These are phyloP conservation scores for Helobdella robusta DNA, from an alignment of 2,888 invertebrate genomes.

Conservation along the genomic window DNA sequence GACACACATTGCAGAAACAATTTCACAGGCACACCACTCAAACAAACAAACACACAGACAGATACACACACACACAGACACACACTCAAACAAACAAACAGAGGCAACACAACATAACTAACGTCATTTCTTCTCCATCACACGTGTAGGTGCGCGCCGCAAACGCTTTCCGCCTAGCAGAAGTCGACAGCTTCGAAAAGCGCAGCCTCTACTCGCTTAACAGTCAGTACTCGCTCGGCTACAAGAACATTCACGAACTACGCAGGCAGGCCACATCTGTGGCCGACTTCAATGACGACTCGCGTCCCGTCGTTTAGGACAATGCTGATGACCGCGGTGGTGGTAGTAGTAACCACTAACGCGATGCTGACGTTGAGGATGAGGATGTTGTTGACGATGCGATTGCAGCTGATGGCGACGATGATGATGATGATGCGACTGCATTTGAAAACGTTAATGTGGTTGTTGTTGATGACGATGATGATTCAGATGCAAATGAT, in stretches of 20 bases:
- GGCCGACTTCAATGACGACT: conserved; percentile 14
- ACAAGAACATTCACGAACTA: conserved; percentile 38
- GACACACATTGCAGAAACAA: no score
- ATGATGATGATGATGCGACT: no score
- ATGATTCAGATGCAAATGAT: no score
- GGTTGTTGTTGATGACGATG: no score
- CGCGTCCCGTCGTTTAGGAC: background rate
- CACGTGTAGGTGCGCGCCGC: conserved; percentile 86
- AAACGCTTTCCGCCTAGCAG: conserved; percentile 99
- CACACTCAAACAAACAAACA: no score
- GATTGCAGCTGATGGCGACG: no score
- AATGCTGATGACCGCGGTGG: no score
- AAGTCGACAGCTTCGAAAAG: conserved; percentile 72
- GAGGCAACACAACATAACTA: background rate
- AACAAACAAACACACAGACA: background rate
- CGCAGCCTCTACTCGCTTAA: conserved; percentile 47
- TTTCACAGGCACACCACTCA: background rate
- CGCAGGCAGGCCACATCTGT: conserved; percentile 21
- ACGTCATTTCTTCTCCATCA: background rate
- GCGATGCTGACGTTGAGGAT: no score
- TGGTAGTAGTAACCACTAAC: no score
- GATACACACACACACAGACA: background rate
- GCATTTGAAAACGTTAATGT: no score
- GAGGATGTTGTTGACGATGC: no score
- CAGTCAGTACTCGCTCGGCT: conserved; percentile 45